These are phyloP conservation scores for Lithodes maja DNA, from an alignment of 2,888 invertebrate genomes.

Conservation along the genomic window DNA sequence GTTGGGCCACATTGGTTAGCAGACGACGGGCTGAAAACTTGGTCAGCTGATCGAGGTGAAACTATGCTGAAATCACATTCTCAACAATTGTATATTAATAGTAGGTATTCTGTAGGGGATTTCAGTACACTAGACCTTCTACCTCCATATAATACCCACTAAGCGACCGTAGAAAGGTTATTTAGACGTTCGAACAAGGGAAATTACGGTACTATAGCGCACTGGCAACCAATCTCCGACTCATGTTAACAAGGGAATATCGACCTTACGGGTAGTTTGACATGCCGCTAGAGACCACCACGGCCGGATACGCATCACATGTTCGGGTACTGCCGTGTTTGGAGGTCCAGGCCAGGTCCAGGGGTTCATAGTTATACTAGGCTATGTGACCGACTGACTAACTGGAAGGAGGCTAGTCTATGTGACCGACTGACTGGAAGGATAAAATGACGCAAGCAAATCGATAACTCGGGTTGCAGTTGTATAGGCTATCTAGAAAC, in stretches of 20 bases:
- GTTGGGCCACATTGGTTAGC: conserved; percentile 41
- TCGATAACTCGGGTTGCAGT: background rate
- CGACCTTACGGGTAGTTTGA: background rate
- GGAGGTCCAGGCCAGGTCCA: background rate
- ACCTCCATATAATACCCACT: background rate
- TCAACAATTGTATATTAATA: background rate
- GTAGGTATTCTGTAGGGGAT: background rate
- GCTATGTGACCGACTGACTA: no score
- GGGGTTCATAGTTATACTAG: background rate
- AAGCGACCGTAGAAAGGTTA: background rate
- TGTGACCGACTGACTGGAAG: no score
- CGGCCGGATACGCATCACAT: background rate
- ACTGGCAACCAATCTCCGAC: background rate
- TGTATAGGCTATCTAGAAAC: background rate
- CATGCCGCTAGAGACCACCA: background rate
- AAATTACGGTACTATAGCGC: background rate
- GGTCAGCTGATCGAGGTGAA: conserved; percentile 33
- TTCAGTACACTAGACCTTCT: background rate
- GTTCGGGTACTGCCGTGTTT: background rate
- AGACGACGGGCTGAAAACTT: conserved; percentile 18
- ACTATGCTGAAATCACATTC: background rate
- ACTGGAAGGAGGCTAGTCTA: no score
- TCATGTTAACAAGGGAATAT: conserved; percentile 14
- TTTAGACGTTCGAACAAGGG: background rate
- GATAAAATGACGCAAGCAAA: background rate